Percentiles rank a stretch among this genome's conserved stretches.
Conservation (phyloP, 2,888 invertebrate species). For the Yponomeuta evonymella region DNA sequence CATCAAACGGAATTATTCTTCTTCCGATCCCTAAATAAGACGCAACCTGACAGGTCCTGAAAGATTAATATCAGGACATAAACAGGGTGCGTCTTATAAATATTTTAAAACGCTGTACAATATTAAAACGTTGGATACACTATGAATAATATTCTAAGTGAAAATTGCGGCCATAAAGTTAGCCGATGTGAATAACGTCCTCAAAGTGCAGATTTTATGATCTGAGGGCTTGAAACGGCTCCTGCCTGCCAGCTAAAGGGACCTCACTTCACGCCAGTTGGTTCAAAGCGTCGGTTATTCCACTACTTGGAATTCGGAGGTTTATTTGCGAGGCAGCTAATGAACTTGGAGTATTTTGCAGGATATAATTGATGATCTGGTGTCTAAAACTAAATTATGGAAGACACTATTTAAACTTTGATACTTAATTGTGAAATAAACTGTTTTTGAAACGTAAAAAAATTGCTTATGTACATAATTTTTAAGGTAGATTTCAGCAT, state of each 20-base stretch:
- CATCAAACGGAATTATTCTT: neutral
- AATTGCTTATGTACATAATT: too few species aligned
- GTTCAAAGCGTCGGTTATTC: too few species aligned
- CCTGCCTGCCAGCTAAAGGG: neutral
- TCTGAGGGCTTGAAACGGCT: conserved; percentile 31
- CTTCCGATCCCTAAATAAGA: neutral
- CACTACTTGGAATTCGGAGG: too few species aligned
- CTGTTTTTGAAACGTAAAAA: too few species aligned
- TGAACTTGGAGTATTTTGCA: too few species aligned
- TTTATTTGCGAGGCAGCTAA: too few species aligned
- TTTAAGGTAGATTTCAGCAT: too few species aligned
- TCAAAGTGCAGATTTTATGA: conserved; percentile 68
- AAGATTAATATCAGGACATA: conserved; percentile 7
- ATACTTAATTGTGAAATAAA: too few species aligned
- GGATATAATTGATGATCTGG: too few species aligned
- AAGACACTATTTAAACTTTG: too few species aligned
- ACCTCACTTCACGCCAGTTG: too few species aligned
- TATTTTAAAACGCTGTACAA: conserved; percentile 66
- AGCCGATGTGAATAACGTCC: conserved; percentile 60
- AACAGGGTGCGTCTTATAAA: conserved; percentile 49
- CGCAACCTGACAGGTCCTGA: neutral
- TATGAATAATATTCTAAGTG: conserved; percentile 56
- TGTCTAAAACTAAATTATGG: too few species aligned
- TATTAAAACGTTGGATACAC: conserved; percentile 63
- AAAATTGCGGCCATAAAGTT: conserved; percentile 67